Evolutionary conservation across 2,113 vertebrate genomes (phyloP), one percentile per base, ranked within the genome.

Genomic region (Phaethon lepturus): DNA sequence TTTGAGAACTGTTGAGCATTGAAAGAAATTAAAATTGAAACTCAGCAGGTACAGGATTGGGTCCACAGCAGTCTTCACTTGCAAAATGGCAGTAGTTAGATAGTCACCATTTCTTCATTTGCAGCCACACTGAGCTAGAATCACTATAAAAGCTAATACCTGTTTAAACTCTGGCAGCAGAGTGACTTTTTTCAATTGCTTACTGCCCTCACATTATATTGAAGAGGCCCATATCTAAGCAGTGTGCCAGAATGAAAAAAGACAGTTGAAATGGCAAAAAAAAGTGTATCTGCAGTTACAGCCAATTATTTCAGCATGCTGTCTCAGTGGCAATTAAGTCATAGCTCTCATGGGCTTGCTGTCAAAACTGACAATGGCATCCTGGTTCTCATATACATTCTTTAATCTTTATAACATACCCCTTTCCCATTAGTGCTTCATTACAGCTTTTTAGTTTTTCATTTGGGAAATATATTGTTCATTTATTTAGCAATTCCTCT

Each of bases 231-330:
- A 79, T 52, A 79, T 72, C 56, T 87, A 76, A 96, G 56, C 60
- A 72, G 62, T 69, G 62, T 79, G 45, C 62, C 66, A 94, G 74
- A 83, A 88, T 68, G 52, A 92, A 71, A 86, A 88, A 88, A 95
- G 31, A 23, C 60, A 81, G 85, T 85, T 95, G 88, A 92, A 94
- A 96, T 35, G 20, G 50, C 71, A 90, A 76, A 87, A 45, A 38
- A 79, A 81, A 84, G 33, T 31, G 74, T 82, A 85, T 92, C 71
- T 93, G 31, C 67, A 80, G 66, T 92, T 95, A 82, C 22, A 88
- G 87, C 85, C 81, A 95, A 95, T 96, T 95, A 95, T 93, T 93
- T 95, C 92, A 90, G 78, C 74, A 80, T 42, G 85, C 78, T 90
- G 24, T 86, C 82, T 80, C 67, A 63, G 72, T 73, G 23, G 63